Percentiles rank a stretch among this genome's conserved stretches.
Evolutionary conservation across 2,113 vertebrate genomes (phyloP).

Genomic region (Myotis brandtii): DNA sequence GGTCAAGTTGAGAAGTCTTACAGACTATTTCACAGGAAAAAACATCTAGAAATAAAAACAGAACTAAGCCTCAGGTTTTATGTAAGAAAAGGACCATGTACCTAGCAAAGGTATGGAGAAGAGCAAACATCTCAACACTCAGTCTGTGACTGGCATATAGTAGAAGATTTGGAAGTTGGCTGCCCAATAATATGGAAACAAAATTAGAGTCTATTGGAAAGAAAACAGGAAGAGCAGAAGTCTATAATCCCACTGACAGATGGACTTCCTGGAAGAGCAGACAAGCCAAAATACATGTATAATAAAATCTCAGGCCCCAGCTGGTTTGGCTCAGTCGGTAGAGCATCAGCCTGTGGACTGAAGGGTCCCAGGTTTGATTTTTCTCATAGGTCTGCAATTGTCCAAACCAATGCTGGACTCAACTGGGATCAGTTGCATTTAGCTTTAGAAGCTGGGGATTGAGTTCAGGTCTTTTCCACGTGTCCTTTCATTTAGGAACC

Average conservation of each 20-base stretch:
- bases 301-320: not conserved
- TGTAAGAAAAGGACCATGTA: not conserved
- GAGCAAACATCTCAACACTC: not conserved
- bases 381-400: not conserved
- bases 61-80: not conserved
- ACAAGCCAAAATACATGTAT: not conserved
- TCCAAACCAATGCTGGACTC: not conserved
- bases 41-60: not conserved
- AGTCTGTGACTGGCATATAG: slow-evolving; percentile 7
- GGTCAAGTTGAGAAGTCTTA: slow-evolving; percentile 34
- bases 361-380: not conserved
- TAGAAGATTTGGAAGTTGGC: not conserved
- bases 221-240: not conserved
- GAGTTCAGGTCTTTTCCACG: not conserved
- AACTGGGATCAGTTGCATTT: not conserved
- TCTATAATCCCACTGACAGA: not conserved
- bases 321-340: no score
- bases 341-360: no score
- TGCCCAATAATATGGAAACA: not conserved
- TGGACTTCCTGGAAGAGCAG: not conserved
- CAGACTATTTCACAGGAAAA: not conserved
- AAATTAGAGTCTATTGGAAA: not conserved
- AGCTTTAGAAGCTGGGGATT: not conserved
- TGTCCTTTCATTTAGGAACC: not conserved
- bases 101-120: not conserved